These are phyloP conservation scores for Mimas tiliae DNA, from an alignment of 2,888 invertebrate genomes.

Conservation along the genomic window DNA sequence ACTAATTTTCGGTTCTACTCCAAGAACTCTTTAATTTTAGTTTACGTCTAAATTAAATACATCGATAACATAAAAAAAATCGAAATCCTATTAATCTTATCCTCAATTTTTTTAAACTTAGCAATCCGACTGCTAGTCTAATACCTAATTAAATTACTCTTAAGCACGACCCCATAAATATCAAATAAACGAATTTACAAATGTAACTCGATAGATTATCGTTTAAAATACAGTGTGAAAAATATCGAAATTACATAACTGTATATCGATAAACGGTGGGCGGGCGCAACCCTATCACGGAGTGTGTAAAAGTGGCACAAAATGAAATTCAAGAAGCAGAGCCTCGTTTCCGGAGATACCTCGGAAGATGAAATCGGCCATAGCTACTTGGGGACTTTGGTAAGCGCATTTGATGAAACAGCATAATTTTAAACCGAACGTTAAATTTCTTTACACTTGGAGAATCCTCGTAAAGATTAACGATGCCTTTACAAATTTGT, in stretches of 20 bases:
- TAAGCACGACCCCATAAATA: neutral
- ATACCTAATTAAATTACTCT: neutral
- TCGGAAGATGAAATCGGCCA: slow-evolving; percentile 81
- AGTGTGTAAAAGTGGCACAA: slow-evolving; percentile 30
- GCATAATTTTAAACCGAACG: neutral
- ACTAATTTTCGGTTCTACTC: too few relatives aligned
- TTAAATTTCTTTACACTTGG: neutral
- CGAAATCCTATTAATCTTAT: too few relatives aligned
- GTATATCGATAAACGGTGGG: slow-evolving; percentile 12
- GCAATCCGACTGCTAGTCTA: neutral
- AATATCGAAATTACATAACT: neutral
- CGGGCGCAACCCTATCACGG: slow-evolving; percentile 3
- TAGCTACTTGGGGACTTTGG: slow-evolving; percentile 77
- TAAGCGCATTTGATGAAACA: slow-evolving; percentile 51
- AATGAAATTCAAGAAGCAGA: slow-evolving; percentile 70
- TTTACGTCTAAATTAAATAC: neutral
- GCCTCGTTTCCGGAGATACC: slow-evolving; percentile 74
- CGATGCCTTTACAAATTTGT: too few relatives aligned
- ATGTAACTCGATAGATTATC: neutral
- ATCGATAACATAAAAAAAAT: neutral
- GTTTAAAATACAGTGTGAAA: neutral
- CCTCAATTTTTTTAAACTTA: too few relatives aligned
- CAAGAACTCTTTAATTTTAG: too few relatives aligned
- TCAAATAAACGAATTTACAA: neutral
- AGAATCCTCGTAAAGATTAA: too few relatives aligned